These are phyloP conservation scores for Eupeodes luniger DNA, from an alignment of 2,888 invertebrate genomes.

Conservation along the genomic window DNA sequence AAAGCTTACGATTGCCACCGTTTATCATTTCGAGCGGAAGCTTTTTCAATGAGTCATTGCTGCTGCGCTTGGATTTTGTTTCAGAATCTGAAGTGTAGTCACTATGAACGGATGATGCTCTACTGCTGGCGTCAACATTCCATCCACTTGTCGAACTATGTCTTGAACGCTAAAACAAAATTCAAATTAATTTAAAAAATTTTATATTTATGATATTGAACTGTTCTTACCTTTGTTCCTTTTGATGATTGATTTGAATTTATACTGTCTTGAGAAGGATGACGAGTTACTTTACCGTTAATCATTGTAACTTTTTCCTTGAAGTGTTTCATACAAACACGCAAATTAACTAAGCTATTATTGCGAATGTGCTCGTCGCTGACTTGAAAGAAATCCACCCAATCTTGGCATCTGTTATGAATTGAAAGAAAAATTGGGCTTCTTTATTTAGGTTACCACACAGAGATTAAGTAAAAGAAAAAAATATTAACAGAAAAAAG, in stretches of 20 bases:
- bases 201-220: not conserved
- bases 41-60: conserved; percentile 53
- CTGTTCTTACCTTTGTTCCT: conserved; percentile 51
- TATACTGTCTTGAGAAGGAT: conserved; percentile 58
- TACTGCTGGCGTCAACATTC: conserved; percentile 45
- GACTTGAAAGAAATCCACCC: conserved; percentile 80
- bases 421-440: conserved; percentile 7
- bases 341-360: conserved; percentile 78
- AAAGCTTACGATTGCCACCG: conserved; percentile 80
- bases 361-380: conserved; percentile 77
- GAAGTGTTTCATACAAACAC: conserved; percentile 80
- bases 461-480: not conserved
- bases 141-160: conserved; percentile 55
- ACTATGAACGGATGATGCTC: conserved; percentile 69
- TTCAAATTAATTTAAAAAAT: not conserved
- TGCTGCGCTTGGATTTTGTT: conserved; percentile 55
- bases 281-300: conserved; percentile 62
- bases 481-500: conserved; percentile 17
- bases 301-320: conserved; percentile 79
- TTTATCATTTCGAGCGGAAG: conserved; percentile 59
- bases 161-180: conserved; percentile 57
- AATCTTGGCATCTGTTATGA: conserved; percentile 79
- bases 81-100: conserved; percentile 70
- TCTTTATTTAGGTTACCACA: conserved; percentile 3
- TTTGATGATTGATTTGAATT: conserved; percentile 63